Evolutionary conservation across 2,888 invertebrate species (phyloP).

Genomic region (Dyspetes luteomarginatus): DNA sequence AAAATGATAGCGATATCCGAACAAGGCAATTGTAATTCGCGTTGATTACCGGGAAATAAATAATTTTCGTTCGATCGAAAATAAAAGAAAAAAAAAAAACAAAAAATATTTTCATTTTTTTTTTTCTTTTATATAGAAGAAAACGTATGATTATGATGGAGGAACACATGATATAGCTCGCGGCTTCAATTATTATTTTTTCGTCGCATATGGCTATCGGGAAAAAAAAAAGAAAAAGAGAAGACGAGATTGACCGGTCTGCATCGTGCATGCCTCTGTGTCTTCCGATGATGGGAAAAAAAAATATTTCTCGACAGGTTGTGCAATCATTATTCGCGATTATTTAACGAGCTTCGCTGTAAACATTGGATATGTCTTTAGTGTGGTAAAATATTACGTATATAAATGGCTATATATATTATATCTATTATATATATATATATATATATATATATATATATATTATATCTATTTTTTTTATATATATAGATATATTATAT

Average conservation of each 20-base stretch:
- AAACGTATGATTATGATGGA: slow-evolving; percentile 27
- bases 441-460: slow-evolving; percentile 1
- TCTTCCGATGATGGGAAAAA: slow-evolving; percentile 32
- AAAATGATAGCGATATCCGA: background rate
- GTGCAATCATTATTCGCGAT: slow-evolving; percentile 60
- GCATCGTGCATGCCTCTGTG: background rate
- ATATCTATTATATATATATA: background rate
- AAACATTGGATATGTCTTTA: background rate
- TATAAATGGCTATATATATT: background rate
- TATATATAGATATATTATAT: slow-evolving; percentile 3
- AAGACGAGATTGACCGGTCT: slow-evolving; percentile 40
- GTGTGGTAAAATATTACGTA: slow-evolving; percentile 26
- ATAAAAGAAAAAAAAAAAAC: background rate
- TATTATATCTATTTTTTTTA: background rate
- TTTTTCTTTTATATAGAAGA: background rate
- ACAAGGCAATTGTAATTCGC: slow-evolving; percentile 22
- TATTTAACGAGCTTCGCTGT: slow-evolving; percentile 40
- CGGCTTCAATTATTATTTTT: slow-evolving; percentile 41
- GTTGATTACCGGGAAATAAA: slow-evolving; percentile 46
- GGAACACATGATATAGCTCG: background rate
- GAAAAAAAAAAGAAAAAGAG: background rate
- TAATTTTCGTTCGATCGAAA: slow-evolving; percentile 6
- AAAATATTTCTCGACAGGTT: slow-evolving; percentile 45
- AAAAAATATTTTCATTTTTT: no score
- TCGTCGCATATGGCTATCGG: slow-evolving; percentile 1